Evolutionary conservation across 2,888 invertebrate species (phyloP), one percentile per base, ranked within the genome.

Genomic region (Pecten maximus): DNA sequence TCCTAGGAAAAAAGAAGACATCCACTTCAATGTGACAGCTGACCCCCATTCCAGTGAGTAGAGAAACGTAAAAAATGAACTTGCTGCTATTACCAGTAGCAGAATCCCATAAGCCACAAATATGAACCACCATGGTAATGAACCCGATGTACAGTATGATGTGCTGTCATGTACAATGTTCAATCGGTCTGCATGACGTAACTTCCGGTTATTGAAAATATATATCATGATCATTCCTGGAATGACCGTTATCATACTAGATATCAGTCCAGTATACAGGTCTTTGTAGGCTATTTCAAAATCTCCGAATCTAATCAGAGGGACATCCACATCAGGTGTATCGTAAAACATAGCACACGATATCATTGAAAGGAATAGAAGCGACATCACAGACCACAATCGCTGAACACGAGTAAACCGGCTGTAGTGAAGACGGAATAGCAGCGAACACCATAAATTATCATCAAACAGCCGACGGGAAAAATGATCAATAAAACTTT

Each of bases 381-480:
- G n/a, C 60, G 60, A 23, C n/a, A 23, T n/a, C 6, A 23, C n/a
- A 60, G 23, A 4, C 60, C 60, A 60, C 60, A 60, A 23, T 23
- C 60, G 60, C 60, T 60, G 60, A 23, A 60, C n/a, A n/a, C 60
- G 60, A n/a, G 23, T 60, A 60, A 60, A 60, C n/a, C 60, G 23
- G 23, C 60, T 60, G n/a, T n/a, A 60, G n/a, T 60, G 60, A 4
- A 23, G 60, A n/a, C 60, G 60, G 6, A n/a, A n/a, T 60, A n/a
- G n/a, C 6, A 60, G 23, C 23, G 60, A 60, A n/a, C 16, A 60
- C 60, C 60, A 60, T 4, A 60, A 6, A 23, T 60, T 60, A 23
- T 60, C 60, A 8, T 60, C 60, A 60, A 60, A 60, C 8, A 60
- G 23, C 2, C n/a, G 60, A 8, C 60, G 23, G 8, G n/a, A n/a